Conservation (phyloP, 2,888 invertebrate species). For the Metopia argyrocephala region DNA sequence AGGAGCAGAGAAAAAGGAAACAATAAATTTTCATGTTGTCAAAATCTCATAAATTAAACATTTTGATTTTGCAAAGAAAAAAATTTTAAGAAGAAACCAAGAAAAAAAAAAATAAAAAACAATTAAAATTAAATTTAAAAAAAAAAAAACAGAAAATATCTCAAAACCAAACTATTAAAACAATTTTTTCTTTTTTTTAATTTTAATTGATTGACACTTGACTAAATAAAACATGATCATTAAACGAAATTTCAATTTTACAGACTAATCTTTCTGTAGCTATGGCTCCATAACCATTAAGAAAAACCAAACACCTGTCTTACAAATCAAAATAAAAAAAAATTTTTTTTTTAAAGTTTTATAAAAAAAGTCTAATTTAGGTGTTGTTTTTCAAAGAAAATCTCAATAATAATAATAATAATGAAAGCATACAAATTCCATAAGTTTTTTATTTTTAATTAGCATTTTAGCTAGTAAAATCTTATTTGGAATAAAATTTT, state of each 20-base stretch:
- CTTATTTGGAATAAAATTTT: no score
- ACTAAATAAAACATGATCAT: neutral
- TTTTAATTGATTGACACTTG: neutral
- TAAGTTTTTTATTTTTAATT: no score
- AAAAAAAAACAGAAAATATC: neutral
- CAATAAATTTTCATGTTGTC: conserved; percentile 63
- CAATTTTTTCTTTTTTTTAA: no score
- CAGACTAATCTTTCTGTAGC: neutral
- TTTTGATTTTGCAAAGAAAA: conserved; percentile 63
- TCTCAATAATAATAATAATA: no score
- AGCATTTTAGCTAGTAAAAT: no score
- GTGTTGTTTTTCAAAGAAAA: no score
- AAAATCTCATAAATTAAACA: conserved; percentile 69
- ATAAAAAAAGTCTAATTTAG: neutral
- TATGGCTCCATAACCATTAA: neutral
- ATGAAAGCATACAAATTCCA: no score
- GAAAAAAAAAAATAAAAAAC: neutral
- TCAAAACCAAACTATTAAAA: no score
- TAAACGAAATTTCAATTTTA: neutral
- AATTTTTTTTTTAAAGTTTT: neutral
- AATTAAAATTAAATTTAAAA: neutral
- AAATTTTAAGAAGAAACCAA: conserved; percentile 68
- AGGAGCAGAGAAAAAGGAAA: conserved; percentile 37
- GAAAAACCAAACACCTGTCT: neutral
- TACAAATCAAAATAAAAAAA: neutral